Evolutionary conservation across 2,888 invertebrate species (phyloP).

Genomic region (Hedya salicella): DNA sequence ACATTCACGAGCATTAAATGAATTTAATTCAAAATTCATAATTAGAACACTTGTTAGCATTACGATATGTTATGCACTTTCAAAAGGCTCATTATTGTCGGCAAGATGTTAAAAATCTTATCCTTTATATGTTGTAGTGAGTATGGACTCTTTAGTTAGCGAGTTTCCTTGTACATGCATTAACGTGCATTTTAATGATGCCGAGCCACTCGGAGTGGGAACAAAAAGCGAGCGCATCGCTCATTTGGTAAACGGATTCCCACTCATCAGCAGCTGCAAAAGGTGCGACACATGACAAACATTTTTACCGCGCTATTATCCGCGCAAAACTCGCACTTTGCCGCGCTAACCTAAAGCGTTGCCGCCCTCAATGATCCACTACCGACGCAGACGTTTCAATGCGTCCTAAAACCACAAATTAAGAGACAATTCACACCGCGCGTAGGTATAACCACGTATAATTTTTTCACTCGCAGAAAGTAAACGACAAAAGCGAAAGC

Average conservation of each 20-base stretch:
- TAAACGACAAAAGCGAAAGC: conserved; percentile 44
- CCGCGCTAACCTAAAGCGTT: conserved; percentile 68
- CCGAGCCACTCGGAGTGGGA: conserved; percentile 25
- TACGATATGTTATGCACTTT: conserved; percentile 26
- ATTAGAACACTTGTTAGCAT: conserved; percentile 55
- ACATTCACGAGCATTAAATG: conserved; percentile 56
- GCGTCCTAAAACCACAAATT: conserved; percentile 62
- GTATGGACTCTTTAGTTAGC: conserved; percentile 29
- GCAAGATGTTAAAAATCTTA: conserved; percentile 30
- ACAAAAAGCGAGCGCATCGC: conserved; percentile 41
- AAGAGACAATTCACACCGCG: conserved; percentile 65
- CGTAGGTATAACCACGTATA: conserved; percentile 55
- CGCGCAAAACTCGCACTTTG: conserved; percentile 58
- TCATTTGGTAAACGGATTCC: conserved; percentile 41
- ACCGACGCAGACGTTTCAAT: conserved; percentile 56
- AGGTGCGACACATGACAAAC: conserved; percentile 59
- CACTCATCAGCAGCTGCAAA: conserved; percentile 41
- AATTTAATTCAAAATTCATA: conserved; percentile 65
- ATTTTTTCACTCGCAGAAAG: conserved; percentile 53
- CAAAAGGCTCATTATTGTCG: conserved; percentile 21
- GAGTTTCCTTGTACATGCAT: conserved; percentile 28
- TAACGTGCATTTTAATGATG: conserved; percentile 35
- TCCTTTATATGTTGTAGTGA: conserved; percentile 22
- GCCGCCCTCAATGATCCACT: conserved; percentile 65
- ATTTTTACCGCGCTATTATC: conserved; percentile 63